phyloP scores from a whole-genome alignment of 2,113 vertebrate species.

The Oryzias celebensis region DNA sequence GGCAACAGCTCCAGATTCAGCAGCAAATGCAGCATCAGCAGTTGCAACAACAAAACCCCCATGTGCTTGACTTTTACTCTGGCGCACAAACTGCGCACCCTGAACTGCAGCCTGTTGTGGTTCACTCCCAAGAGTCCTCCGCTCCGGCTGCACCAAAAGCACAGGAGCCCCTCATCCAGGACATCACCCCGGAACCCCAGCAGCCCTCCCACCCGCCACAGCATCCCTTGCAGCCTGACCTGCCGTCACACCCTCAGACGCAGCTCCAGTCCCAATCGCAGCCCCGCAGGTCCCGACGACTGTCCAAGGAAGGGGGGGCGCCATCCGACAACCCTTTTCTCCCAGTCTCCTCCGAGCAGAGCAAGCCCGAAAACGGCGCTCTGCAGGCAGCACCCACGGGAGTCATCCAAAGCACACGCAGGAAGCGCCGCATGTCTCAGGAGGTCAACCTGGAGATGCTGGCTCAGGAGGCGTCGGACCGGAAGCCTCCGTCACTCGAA shows the following conservation, averaged over 20 bases:
- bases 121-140: constrained; percentile 82
- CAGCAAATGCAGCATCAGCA: constrained; percentile 76
- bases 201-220: constrained; percentile 77
- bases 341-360: constrained; percentile 31
- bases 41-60: constrained; percentile 76
- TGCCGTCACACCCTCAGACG: constrained; percentile 19
- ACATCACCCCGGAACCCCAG: constrained; percentile 77
- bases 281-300: constrained; percentile 88
- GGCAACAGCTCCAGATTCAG: constrained; percentile 75
- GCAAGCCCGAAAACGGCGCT: constrained; percentile 67
- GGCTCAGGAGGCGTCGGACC: constrained; percentile 93
- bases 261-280: constrained; percentile 74
- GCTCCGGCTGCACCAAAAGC: constrained; percentile 74
- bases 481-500: constrained; percentile 82
- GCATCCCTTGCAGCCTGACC: constrained; percentile 70
- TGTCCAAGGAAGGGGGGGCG: constrained; percentile 90
- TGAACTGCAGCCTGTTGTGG: constrained; percentile 74
- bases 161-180: constrained; percentile 79
- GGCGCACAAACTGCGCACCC: constrained; percentile 55
- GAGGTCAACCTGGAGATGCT: constrained; percentile 94
- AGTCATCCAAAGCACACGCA: constrained; percentile 90
- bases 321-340: constrained; percentile 78
- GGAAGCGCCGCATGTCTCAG: constrained; percentile 88
- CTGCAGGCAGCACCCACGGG: constrained; percentile 81
- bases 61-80: constrained; percentile 68